These are phyloP conservation scores for Strigamia transsilvanica DNA, from an alignment of 2,888 invertebrate genomes.

Conservation along the genomic window DNA sequence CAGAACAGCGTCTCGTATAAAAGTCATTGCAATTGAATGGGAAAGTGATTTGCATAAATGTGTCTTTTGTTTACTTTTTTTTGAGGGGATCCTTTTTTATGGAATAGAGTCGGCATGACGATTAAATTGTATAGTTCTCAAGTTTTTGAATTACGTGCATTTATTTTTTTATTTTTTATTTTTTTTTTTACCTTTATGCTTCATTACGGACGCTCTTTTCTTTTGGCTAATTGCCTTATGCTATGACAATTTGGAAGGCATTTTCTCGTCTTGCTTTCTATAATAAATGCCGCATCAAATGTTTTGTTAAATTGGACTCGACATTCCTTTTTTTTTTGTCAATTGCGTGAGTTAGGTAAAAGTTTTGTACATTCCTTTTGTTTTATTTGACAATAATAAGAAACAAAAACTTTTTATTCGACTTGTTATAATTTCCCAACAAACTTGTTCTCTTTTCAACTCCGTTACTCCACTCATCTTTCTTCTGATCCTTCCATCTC, in stretches of 20 bases:
- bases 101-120: neutral
- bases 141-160: constrained; percentile 52
- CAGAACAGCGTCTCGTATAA: constrained; percentile 48
- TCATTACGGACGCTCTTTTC: constrained; percentile 52
- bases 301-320: constrained; percentile 26
- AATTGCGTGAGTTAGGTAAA: neutral
- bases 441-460: constrained; percentile 50
- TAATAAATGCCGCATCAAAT: constrained; percentile 29
- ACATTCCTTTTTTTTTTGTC: neutral
- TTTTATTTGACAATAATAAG: constrained; percentile 12
- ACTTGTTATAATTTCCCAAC: constrained; percentile 53
- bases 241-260: constrained; percentile 50
- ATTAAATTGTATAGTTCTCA: constrained; percentile 51
- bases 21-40: constrained; percentile 49
- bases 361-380: neutral
- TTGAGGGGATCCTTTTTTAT: neutral
- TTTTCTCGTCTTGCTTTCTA: neutral
- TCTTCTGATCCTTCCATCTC: constrained; percentile 56
- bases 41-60: constrained; percentile 52
- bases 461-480: constrained; percentile 54
- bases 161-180: neutral
- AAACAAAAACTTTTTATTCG: constrained; percentile 23
- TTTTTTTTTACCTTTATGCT: constrained; percentile 53
- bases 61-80: constrained; percentile 38
- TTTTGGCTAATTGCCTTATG: constrained; percentile 52